Base-by-base conservation (phyloP, 2,888 invertebrate genomes). In the Eupithecia dodoneata region DNA sequence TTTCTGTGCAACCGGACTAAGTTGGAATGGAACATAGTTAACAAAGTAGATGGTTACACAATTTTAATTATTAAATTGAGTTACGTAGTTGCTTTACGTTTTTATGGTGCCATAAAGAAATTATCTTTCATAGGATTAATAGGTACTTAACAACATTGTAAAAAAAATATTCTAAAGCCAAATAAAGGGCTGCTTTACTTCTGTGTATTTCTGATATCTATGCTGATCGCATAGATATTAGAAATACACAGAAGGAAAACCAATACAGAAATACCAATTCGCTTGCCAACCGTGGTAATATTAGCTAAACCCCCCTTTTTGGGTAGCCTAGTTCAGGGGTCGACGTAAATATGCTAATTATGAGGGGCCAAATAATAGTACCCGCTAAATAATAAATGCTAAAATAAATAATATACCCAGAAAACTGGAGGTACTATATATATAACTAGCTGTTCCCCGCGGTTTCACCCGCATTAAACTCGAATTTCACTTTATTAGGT, bases 41-140 rank as follows among this genome's bases (percentile, higher is more conserved):
- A 63, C n/a, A 10, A 63, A 63, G 63, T 63, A 63, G 63, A n/a
- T 52, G 52, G 52, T 30, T 59, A 59, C 18, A 59, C 59, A 18
- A 30, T 18, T 30, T 30, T 59, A 59, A 10, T 55, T 55, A n/a
- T n/a, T 55, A n/a, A 55, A 6, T 55, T 9, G 1, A 55, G n/a
- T 18, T 55, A 55, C 55, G 18, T n/a, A 55, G 6, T 6, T 55
- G 10, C 52, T 15, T 52, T 5, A 5, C n/a, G n/a, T n/a, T n/a
- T n/a, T n/a, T n/a, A n/a, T n/a, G 30, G 30, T 30, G 30, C 30
- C 30, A 30, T 30, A 30, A 30, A 30, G 30, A 30, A 30, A 30
- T 30, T 30, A 30, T 30, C 30, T 30, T 30, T 30, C 30, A 0
- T 52, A 15, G 13, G 12, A 4, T 49, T 49, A 49, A 12, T 9